Conservation (phyloP, 1,140 invertebrate species). For the Leptinotarsa undecemlineata region DNA sequence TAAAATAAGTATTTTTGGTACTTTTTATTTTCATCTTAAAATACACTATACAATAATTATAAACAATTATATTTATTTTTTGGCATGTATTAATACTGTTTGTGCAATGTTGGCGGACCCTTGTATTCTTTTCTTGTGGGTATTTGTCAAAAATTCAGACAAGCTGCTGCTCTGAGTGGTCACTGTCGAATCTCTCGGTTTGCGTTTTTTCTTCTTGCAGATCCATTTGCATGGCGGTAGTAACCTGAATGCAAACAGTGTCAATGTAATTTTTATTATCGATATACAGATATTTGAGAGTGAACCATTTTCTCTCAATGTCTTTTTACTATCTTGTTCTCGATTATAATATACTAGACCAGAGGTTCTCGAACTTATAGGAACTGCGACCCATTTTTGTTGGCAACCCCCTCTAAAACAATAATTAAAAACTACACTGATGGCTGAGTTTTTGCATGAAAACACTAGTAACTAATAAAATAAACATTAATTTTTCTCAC, state of each 20-base stretch:
- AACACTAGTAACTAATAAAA: no score
- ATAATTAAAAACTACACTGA: no score
- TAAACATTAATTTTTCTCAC: no score
- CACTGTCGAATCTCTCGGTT: conserved; percentile 40
- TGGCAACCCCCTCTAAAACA: no score
- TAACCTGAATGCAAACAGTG: conserved; percentile 48
- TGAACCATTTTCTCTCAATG: no score
- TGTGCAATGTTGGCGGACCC: conserved; percentile 38
- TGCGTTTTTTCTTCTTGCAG: conserved; percentile 49
- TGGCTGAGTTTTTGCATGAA: no score
- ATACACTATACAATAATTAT: neutral
- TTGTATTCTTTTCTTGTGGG: conserved; percentile 37
- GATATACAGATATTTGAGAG: no score
- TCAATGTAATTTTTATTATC: neutral
- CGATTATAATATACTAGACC: no score
- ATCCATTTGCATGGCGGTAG: conserved; percentile 59
- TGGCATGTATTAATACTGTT: conserved; percentile 43
- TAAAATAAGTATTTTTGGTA: neutral
- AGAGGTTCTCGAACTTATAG: no score
- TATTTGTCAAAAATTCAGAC: conserved; percentile 48
- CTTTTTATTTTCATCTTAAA: conserved; percentile 18
- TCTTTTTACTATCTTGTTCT: no score
- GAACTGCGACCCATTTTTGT: no score
- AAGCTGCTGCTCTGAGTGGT: conserved; percentile 48
- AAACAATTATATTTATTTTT: conserved; percentile 30